These are phyloP conservation scores for Anarsia innoxiella DNA, from an alignment of 2,888 invertebrate species.

Conservation along the genomic window DNA sequence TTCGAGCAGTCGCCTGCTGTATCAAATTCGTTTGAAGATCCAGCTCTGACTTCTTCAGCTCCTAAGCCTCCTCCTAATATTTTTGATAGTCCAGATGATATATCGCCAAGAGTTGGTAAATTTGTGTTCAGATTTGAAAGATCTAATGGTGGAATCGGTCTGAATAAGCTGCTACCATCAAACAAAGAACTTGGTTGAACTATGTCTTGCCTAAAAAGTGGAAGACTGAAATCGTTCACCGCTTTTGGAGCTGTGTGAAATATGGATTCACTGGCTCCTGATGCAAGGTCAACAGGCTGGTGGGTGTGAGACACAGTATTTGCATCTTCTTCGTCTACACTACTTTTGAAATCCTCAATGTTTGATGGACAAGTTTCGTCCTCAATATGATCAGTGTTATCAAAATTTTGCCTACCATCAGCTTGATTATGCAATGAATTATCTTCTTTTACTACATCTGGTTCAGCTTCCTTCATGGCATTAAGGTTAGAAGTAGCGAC, in stretches of 20 bases:
- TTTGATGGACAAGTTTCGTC: too few species aligned
- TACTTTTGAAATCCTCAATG: too few species aligned
- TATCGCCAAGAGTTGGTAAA: slow-evolving; percentile 31
- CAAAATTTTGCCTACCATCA: too few species aligned
- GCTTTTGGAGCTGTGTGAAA: slow-evolving; percentile 21
- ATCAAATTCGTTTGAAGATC: slow-evolving; percentile 16
- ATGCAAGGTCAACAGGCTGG: slow-evolving; percentile 35
- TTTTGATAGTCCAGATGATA: slow-evolving; percentile 26
- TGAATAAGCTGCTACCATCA: slow-evolving; percentile 15
- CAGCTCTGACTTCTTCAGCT: slow-evolving; percentile 17
- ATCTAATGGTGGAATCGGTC: slow-evolving; percentile 13
- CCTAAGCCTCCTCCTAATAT: slow-evolving; percentile 25
- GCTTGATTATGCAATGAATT: too few species aligned
- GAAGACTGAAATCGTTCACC: slow-evolving; percentile 18
- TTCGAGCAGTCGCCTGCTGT: slow-evolving; percentile 21
- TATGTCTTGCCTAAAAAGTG: slow-evolving; percentile 20
- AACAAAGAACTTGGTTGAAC: slow-evolving; percentile 22
- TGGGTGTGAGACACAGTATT: too few species aligned
- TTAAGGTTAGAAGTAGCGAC: too few species aligned
- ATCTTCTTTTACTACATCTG: too few species aligned
- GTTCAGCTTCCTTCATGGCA: too few species aligned
- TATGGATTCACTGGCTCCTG: slow-evolving; percentile 33
- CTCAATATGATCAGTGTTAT: too few species aligned
- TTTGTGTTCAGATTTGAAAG: slow-evolving; percentile 22
- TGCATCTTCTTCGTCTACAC: too few species aligned